Percentiles rank a stretch among this genome's conserved stretches.
These are phyloP conservation scores for Melinaea marsaeus DNA, from an alignment of 2,888 invertebrate genomes.

Conservation along the genomic window DNA sequence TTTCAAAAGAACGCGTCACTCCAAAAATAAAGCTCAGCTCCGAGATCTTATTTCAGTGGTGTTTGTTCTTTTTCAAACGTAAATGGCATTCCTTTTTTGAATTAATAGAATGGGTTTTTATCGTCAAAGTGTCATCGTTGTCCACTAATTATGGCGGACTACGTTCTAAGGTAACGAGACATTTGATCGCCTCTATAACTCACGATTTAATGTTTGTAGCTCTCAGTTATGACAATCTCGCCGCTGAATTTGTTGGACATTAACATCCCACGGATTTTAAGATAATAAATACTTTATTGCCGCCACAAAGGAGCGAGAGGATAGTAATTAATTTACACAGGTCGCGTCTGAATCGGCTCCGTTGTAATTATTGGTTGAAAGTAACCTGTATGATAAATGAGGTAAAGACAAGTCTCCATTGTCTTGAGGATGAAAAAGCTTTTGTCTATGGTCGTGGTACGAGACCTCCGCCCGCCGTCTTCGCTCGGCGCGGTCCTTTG, in stretches of 20 bases:
- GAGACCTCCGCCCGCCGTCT: conserved; percentile 70
- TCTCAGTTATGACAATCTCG: conserved; percentile 36
- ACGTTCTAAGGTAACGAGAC: conserved; percentile 41
- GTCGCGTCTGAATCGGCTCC: conserved; percentile 53
- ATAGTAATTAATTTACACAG: conserved; percentile 62
- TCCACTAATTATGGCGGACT: conserved; percentile 51
- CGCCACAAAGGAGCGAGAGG: conserved; percentile 49
- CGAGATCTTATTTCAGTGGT: conserved; percentile 41
- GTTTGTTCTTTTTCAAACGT: conserved; percentile 43
- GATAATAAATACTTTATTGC: conserved; percentile 31
- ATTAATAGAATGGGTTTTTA: conserved; percentile 48
- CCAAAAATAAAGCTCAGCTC: conserved; percentile 35
- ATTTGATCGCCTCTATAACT: conserved; percentile 43
- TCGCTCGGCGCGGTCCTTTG: conserved; percentile 67
- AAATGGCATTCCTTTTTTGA: conserved; percentile 47
- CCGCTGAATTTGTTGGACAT: conserved; percentile 34
- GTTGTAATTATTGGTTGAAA: conserved; percentile 76
- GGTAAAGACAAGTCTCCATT: conserved; percentile 67
- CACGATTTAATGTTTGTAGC: conserved; percentile 33
- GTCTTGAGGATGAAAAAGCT: conserved; percentile 70
- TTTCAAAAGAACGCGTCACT: conserved; percentile 34
- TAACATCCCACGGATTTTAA: conserved; percentile 33
- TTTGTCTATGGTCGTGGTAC: conserved; percentile 66
- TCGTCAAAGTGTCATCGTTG: conserved; percentile 46
- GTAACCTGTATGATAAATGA: conserved; percentile 77